phyloP scores from a whole-genome alignment of 2,888 invertebrate genomes.

The Physocephala rufipes region DNA sequence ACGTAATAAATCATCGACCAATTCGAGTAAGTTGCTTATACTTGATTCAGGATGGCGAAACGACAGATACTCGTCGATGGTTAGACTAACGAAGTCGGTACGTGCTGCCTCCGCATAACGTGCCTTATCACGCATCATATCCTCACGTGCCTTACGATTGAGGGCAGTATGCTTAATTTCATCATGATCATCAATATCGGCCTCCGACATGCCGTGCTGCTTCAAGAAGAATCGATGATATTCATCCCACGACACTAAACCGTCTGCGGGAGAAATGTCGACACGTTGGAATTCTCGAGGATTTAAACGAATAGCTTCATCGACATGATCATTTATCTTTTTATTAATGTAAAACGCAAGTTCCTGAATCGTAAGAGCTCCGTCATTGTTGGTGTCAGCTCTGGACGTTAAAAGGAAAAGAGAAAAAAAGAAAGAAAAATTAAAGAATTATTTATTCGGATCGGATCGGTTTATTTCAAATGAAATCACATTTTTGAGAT shows the following conservation, averaged over 20 bases:
- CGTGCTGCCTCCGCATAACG: conserved; percentile 80
- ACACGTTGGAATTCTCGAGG: conserved; percentile 73
- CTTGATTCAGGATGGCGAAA: conserved; percentile 87
- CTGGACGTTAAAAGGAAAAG: no score
- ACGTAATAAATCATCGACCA: conserved; percentile 80
- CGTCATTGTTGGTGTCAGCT: conserved; percentile 71
- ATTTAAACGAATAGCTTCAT: conserved; percentile 74
- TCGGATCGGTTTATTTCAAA: no score
- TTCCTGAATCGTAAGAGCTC: conserved; percentile 71
- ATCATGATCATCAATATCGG: conserved; percentile 73
- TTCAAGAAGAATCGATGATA: conserved; percentile 79
- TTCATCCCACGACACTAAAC: conserved; percentile 79
- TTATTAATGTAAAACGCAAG: conserved; percentile 73
- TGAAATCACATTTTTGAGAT: no score
- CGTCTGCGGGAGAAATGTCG: conserved; percentile 73
- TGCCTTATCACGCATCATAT: conserved; percentile 79
- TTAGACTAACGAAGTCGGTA: conserved; percentile 77
- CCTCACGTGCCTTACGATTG: conserved; percentile 74
- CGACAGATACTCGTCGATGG: conserved; percentile 79
- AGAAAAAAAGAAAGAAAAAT: no score
- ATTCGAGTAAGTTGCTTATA: conserved; percentile 72
- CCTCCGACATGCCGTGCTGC: conserved; percentile 74
- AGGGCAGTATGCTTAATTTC: conserved; percentile 73
- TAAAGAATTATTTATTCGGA: not conserved
- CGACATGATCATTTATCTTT: conserved; percentile 76